Base-by-base conservation (phyloP, 2,888 invertebrate genomes). In the Saturnia japonica region DNA sequence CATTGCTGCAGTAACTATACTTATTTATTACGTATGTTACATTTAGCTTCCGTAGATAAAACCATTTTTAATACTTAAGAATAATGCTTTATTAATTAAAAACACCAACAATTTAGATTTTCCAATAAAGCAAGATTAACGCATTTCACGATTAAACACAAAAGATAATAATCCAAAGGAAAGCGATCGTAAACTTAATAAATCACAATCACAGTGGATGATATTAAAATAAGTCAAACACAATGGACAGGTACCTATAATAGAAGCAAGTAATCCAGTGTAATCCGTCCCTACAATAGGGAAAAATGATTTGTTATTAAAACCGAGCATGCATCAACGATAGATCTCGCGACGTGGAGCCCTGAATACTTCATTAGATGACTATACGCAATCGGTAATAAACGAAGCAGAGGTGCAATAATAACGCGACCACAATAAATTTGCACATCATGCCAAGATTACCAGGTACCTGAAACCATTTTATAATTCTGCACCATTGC, bases 311-410 rank as follows among this genome's bases (percentile, higher is more conserved):
- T 89, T 86, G 85, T 86, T 86, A 82, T 84, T 83, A 85, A 81
- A 85, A 85, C 82, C 85, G 83, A 80, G 74, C 79, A 80, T 80
- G 79, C 79, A 79, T 80, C 74, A 66, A 74, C 72, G 67, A 76
- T 73, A 77, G 78, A 78, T 76, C 81, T 77, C 76, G 76, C 72
- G 76, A 77, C 70, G 75, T 81, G 81, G 80, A 81, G 73, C 81
- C 77, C 80, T 91, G 88, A 91, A 92, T 91, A 89, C 90, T 91
- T 92, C 90, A 93, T 93, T 90, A 93, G 89, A 87, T 92, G 92
- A 92, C 89, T 89, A 77, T 83, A 86, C 91, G 82, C 77, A 86
- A 87, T 80, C 81, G 81, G 79, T 87, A 86, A 89, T 88, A 87
- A 87, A 83, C 77, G 80, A 76, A 77, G 75, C 78, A 78, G 80